phyloP scores from a whole-genome alignment of 2,888 invertebrate species.

The Tubulanus polymorphus region DNA sequence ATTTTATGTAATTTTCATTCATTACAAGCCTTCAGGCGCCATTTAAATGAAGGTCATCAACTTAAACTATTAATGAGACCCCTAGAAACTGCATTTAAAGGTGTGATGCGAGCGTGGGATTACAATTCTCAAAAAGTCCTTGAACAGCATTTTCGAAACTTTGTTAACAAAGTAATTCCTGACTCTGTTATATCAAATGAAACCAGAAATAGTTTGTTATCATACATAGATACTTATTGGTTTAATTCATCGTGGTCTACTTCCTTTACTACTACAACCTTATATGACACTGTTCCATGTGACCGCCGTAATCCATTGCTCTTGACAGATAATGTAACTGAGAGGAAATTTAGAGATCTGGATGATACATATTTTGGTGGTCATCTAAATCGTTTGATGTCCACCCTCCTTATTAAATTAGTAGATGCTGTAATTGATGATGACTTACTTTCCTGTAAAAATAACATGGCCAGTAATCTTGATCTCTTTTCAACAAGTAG shows the following conservation, averaged over 20 bases:
- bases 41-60: background rate
- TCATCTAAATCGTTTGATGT: conserved; percentile 6
- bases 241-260: conserved; percentile 3
- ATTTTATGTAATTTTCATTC: conserved; percentile 9
- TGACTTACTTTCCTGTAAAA: too few relatives aligned
- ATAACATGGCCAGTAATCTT: too few relatives aligned
- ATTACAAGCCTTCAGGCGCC: conserved; percentile 5
- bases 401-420: background rate
- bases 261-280: conserved; percentile 2
- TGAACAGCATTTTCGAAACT: background rate
- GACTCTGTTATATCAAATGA: background rate
- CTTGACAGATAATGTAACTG: conserved; percentile 11
- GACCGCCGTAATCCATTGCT: conserved; percentile 8
- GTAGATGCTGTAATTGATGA: background rate
- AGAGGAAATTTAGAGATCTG: conserved; percentile 8
- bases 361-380: conserved; percentile 6
- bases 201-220: background rate
- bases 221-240: conserved; percentile 4
- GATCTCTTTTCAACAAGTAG: too few relatives aligned
- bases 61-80: conserved; percentile 6
- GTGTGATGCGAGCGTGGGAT: conserved; percentile 7
- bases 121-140: background rate
- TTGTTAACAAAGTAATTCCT: conserved; percentile 5
- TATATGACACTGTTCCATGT: background rate
- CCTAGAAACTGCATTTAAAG: conserved; percentile 7